phyloP scores from a whole-genome alignment of 92 coral and sea anemone genomes.

The Umimayanthus chanpuru region DNA sequence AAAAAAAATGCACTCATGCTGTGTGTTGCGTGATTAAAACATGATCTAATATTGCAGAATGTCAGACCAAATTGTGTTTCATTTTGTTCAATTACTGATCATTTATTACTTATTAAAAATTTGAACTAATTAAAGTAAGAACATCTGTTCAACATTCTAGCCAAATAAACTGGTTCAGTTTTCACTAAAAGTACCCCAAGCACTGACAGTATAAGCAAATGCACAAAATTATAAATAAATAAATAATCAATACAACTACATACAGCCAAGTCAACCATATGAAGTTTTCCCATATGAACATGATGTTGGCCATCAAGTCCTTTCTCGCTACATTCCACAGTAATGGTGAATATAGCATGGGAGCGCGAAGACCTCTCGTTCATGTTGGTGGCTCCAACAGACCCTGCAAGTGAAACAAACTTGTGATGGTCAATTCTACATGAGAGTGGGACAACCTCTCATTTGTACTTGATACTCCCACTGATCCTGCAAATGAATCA shows the following conservation, averaged over 20 bases:
- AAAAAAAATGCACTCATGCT: background rate
- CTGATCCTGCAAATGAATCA: conserved; percentile 53
- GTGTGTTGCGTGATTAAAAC: background rate
- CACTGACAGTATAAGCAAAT: background rate
- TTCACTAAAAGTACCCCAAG: too few relatives aligned
- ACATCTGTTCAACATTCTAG: too few relatives aligned
- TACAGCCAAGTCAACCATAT: conserved; percentile 98
- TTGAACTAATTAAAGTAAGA: too few relatives aligned
- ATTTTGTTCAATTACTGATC: too few relatives aligned
- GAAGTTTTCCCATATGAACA: conserved; percentile 98
- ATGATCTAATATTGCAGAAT: too few relatives aligned
- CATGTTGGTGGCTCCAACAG: conserved; percentile 99
- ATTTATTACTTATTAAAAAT: too few relatives aligned
- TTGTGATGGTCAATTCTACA: conserved; percentile 46
- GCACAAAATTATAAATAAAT: background rate
- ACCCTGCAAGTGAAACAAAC: conserved; percentile 64
- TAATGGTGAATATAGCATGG: conserved; percentile 93
- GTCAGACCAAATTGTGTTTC: too few relatives aligned
- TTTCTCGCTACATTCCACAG: conserved; percentile 97
- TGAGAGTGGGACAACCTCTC: conserved; percentile 95
- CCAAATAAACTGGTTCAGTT: too few relatives aligned
- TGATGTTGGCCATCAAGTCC: conserved; percentile 98
- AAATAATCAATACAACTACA: conserved; percentile 31
- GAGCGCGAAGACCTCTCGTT: conserved; percentile 98
- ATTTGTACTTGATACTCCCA: conserved; percentile 97